A percentile compares a stretch with the other conserved stretches of the same genome.
phyloP scores from a whole-genome alignment of 2,113 vertebrate genomes.

The Ardeotis arabs region DNA sequence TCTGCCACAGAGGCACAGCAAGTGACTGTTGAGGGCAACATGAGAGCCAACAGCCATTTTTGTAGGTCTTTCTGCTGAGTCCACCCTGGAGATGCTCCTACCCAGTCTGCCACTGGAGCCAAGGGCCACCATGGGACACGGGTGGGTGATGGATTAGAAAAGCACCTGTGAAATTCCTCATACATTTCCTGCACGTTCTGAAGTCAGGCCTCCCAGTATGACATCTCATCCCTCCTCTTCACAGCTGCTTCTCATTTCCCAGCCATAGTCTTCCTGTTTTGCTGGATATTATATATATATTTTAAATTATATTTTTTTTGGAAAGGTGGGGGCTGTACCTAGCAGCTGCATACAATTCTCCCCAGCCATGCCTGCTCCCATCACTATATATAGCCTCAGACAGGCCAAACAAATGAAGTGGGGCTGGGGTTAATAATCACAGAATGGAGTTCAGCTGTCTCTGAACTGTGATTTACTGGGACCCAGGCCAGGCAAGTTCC shows the following conservation, averaged over 20 bases:
- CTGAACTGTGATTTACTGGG: conserved; percentile 61
- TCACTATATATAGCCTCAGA: conserved; percentile 54
- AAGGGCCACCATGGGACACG: not conserved
- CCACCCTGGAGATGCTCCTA: not conserved
- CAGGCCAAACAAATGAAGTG: conserved; percentile 32
- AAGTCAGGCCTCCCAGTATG: not conserved
- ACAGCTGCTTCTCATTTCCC: conserved; percentile 68
- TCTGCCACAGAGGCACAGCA: not conserved
- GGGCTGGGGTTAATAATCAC: conserved; percentile 55
- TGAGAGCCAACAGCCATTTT: rapidly evolving
- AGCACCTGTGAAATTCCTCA: not conserved
- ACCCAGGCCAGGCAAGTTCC: not conserved
- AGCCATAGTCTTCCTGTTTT: conserved; percentile 15
- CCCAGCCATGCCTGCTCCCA: not conserved
- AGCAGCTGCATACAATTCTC: conserved; percentile 44
- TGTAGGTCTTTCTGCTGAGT: not conserved
- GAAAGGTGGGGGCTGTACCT: not conserved
- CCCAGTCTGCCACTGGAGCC: not conserved
- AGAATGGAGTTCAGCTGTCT: conserved; percentile 54
- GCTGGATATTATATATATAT: not conserved
- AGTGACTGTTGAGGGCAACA: rapidly evolving
- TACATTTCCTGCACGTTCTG: conserved; percentile 27
- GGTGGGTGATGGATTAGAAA: not conserved
- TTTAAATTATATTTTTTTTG: not conserved
- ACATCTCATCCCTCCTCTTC: conserved; percentile 39